phyloP scores from a whole-genome alignment of 2,888 invertebrate genomes.

The Caenorhabditis imperialis region DNA sequence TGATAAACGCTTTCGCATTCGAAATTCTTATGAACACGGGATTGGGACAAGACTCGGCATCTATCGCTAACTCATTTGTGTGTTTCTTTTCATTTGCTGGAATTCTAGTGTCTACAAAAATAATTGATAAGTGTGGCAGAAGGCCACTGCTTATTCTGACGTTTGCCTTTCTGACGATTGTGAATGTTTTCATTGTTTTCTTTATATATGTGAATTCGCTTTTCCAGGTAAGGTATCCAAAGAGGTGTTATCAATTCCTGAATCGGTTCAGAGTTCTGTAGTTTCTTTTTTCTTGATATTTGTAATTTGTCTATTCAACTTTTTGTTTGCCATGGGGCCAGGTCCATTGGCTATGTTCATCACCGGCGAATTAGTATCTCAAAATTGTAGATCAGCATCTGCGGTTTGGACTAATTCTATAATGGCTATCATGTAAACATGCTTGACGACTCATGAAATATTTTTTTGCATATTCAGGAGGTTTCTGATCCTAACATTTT shows the following conservation, averaged over 20 bases:
- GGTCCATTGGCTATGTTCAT: constrained; percentile 46
- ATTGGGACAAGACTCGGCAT: constrained; percentile 16
- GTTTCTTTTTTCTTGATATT: constrained; percentile 11
- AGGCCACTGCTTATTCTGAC: constrained; percentile 33
- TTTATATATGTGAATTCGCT: constrained; percentile 20
- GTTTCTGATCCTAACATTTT: constrained; percentile 3
- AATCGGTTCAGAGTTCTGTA: background rate
- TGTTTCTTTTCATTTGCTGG: constrained; percentile 46
- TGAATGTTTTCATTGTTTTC: background rate
- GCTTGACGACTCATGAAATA: background rate
- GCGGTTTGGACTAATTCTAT: constrained; percentile 39
- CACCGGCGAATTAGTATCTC: constrained; percentile 43
- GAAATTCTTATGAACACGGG: constrained; percentile 44
- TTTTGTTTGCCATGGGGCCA: constrained; percentile 51
- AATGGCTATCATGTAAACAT: constrained; percentile 36
- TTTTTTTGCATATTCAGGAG: constrained; percentile 6
- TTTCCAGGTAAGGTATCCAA: constrained; percentile 28
- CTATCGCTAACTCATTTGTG: constrained; percentile 33
- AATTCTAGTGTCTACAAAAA: constrained; percentile 32
- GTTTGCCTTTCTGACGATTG: constrained; percentile 9
- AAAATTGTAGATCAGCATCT: constrained; percentile 28
- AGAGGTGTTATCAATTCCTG: background rate
- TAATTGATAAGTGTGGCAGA: constrained; percentile 44
- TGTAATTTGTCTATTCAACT: constrained; percentile 45
- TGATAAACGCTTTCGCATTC: constrained; percentile 49